phyloP scores from a whole-genome alignment of 2,113 vertebrate genomes.

The Holacanthus passer region DNA sequence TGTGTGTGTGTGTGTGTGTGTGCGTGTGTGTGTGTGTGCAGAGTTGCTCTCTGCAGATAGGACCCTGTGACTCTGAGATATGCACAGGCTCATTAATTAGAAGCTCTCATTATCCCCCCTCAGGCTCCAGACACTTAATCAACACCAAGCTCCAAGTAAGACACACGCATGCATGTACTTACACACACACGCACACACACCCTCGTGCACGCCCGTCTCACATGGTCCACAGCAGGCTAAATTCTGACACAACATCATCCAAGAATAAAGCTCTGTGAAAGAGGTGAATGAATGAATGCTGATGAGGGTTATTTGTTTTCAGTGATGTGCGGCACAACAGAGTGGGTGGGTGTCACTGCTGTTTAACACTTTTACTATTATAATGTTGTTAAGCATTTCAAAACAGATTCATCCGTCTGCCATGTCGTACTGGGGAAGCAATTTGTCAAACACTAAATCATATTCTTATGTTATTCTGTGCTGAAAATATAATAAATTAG shows the following conservation, averaged over 20 bases:
- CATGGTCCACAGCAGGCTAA: slow-evolving; percentile 46
- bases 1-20: slow-evolving; percentile 30
- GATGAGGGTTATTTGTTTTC: slow-evolving; percentile 81
- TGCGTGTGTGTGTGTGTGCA: slow-evolving; percentile 50
- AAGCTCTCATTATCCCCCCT: slow-evolving; percentile 83
- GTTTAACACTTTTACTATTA: slow-evolving; percentile 78
- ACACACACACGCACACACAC: slow-evolving; percentile 26
- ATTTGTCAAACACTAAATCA: slow-evolving; percentile 69
- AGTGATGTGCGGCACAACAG: slow-evolving; percentile 74
- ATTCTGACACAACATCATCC: slow-evolving; percentile 72
- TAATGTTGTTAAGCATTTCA: slow-evolving; percentile 74
- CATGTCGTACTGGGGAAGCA: slow-evolving; percentile 51
- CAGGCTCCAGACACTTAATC: slow-evolving; percentile 83
- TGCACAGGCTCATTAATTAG: slow-evolving; percentile 85
- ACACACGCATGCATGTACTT: slow-evolving; percentile 57
- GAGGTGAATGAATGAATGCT: slow-evolving; percentile 77
- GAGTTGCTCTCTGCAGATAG: slow-evolving; percentile 76
- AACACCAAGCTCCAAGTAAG: slow-evolving; percentile 78
- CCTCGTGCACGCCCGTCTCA: slow-evolving; percentile 30
- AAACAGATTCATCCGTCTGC: slow-evolving; percentile 73
- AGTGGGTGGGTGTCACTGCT: slow-evolving; percentile 69
- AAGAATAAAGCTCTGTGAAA: slow-evolving; percentile 63
- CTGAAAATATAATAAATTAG: slow-evolving; percentile 47
- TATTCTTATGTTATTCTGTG: slow-evolving; percentile 40
- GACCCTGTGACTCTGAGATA: slow-evolving; percentile 83